Evolutionary conservation across 2,888 invertebrate species (phyloP).

Genomic region (Dinocampus coccinellae): DNA sequence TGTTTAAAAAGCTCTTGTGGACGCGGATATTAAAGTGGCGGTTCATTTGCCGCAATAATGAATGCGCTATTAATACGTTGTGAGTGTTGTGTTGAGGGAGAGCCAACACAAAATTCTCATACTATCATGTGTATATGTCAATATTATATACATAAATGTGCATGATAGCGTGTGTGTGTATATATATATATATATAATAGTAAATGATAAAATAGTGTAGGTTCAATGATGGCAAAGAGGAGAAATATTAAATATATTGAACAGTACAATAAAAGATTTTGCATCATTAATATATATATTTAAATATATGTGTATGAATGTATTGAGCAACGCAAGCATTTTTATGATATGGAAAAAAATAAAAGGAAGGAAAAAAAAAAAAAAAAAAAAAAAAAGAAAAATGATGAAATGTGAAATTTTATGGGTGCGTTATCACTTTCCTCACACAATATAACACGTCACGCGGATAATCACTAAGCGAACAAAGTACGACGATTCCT

Average conservation of each 20-base stretch:
- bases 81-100: constrained; percentile 19
- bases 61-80: constrained; percentile 65
- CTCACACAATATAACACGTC: constrained; percentile 67
- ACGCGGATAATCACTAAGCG: constrained; percentile 40
- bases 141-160: neutral
- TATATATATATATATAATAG: too few species aligned
- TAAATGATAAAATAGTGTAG: too few species aligned
- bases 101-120: constrained; percentile 23
- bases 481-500: neutral
- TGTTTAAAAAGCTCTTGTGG: neutral
- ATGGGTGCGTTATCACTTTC: constrained; percentile 68
- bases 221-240: too few species aligned
- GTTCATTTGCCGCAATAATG: constrained; percentile 68
- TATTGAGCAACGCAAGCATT: neutral
- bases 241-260: neutral
- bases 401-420: too few species aligned
- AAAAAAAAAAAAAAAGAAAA: constrained; percentile 41
- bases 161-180: neutral
- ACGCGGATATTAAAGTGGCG: constrained; percentile 68
- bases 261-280: neutral
- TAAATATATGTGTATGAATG: neutral
- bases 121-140: constrained; percentile 15
- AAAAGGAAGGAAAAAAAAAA: constrained; percentile 18
- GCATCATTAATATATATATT: neutral
- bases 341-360: neutral